Conservation (phyloP, 2,113 vertebrate genomes). For the Colistium nudipinnis region DNA sequence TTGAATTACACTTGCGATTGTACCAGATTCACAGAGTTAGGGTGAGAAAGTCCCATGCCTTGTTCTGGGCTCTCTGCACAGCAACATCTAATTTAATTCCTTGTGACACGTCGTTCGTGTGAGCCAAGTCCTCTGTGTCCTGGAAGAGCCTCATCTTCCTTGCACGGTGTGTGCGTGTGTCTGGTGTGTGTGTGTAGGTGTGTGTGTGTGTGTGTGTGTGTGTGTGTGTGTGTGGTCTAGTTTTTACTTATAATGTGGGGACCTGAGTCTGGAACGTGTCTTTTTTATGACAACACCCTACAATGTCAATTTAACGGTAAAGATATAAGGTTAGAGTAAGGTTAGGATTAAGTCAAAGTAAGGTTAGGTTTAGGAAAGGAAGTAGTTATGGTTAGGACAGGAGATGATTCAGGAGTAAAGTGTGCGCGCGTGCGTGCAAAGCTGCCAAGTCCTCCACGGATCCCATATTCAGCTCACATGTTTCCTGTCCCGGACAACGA, state of each 20-base stretch:
- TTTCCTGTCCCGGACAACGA: slow-evolving; percentile 56
- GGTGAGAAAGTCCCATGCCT: slow-evolving; percentile 36
- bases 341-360: not conserved
- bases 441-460: slow-evolving; percentile 53
- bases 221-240: not conserved
- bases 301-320: not conserved
- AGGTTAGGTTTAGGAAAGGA: not conserved
- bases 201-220: slow-evolving; percentile 20
- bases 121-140: slow-evolving; percentile 54
- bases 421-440: too few species aligned
- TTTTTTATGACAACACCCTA: not conserved
- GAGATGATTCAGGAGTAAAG: too few species aligned
- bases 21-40: not conserved
- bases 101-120: slow-evolving; percentile 42
- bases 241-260: not conserved
- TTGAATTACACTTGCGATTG: slow-evolving; percentile 33
- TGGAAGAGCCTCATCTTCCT: slow-evolving; percentile 39
- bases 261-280: not conserved
- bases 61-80: slow-evolving; percentile 24
- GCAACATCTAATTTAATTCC: slow-evolving; percentile 61
- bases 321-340: not conserved
- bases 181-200: slow-evolving; percentile 28
- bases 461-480: slow-evolving; percentile 62
- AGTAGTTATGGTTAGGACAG: too few species aligned
- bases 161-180: slow-evolving; percentile 1